Percentiles rank a stretch among this genome's conserved stretches.
Evolutionary conservation across 1,140 invertebrate genomes (phyloP).

Genomic region (Micrasema minimum): DNA sequence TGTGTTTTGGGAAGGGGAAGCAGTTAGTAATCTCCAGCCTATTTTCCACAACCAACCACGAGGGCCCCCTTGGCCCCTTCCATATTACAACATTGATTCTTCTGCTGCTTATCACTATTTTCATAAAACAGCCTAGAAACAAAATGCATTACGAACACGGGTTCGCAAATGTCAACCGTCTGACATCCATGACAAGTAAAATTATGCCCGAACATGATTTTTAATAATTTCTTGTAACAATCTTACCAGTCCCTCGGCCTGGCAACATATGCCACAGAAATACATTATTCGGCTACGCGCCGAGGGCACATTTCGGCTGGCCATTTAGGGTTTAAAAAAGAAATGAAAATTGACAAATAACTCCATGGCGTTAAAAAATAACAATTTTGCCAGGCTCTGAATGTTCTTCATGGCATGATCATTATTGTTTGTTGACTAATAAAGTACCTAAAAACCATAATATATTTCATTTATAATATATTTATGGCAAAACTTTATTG

Average conservation of each 20-base stretch:
- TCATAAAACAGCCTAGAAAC: constrained; percentile 89
- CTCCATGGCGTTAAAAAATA: too few relatives aligned
- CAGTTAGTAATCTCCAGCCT: constrained; percentile 98
- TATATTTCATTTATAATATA: too few relatives aligned
- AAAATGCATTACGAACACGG: neutral
- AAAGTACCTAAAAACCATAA: too few relatives aligned
- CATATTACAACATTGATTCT: constrained; percentile 92
- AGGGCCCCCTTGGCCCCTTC: constrained; percentile 97
- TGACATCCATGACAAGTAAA: neutral
- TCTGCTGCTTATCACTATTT: constrained; percentile 99
- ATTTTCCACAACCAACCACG: constrained; percentile 93
- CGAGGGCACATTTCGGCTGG: constrained; percentile 65
- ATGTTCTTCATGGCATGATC: too few relatives aligned
- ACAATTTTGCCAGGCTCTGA: too few relatives aligned
- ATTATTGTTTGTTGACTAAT: too few relatives aligned
- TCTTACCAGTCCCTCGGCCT: constrained; percentile 82
- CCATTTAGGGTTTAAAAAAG: constrained; percentile 65
- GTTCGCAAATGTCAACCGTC: neutral
- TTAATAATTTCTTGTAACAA: neutral
- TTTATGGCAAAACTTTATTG: too few relatives aligned
- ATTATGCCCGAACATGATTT: too few relatives aligned
- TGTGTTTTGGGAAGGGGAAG: constrained; percentile 94
- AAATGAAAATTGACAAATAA: constrained; percentile 37
- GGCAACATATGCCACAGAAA: constrained; percentile 80
- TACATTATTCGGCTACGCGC: constrained; percentile 71